These are phyloP conservation scores for Numenius phaeopus DNA, from an alignment of 2,797 vertebrate genomes.

Conservation along the genomic window DNA sequence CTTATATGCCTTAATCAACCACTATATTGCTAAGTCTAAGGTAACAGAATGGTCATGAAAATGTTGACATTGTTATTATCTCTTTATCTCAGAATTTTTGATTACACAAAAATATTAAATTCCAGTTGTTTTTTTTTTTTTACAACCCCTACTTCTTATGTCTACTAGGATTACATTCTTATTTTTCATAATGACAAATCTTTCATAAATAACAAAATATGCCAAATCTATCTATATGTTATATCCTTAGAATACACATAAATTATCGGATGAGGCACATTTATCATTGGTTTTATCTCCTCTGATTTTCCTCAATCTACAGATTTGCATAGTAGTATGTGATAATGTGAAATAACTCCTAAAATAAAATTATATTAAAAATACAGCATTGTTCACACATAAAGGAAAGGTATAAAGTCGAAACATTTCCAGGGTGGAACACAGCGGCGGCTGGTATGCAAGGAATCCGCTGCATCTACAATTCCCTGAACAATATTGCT, in stretches of 20 bases:
- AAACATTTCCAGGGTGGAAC: no score
- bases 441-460: no score
- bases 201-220: neutral
- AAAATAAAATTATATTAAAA: no score
- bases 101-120: neutral
- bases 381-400: no score
- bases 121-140: neutral
- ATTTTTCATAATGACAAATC: neutral
- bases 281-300: neutral
- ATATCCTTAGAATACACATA: neutral
- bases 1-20: neutral
- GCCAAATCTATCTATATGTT: neutral
- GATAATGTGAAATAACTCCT: neutral
- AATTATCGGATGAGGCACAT: neutral
- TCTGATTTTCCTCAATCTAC: neutral
- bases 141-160: neutral
- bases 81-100: neutral
- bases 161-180: neutral
- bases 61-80: neutral
- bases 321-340: neutral
- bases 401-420: no score
- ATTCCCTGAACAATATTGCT: no score
- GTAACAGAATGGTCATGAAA: neutral
- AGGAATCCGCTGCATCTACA: no score
- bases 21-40: neutral